Evolutionary conservation across 2,888 invertebrate genomes (phyloP).

Genomic region (Thereva unica): DNA sequence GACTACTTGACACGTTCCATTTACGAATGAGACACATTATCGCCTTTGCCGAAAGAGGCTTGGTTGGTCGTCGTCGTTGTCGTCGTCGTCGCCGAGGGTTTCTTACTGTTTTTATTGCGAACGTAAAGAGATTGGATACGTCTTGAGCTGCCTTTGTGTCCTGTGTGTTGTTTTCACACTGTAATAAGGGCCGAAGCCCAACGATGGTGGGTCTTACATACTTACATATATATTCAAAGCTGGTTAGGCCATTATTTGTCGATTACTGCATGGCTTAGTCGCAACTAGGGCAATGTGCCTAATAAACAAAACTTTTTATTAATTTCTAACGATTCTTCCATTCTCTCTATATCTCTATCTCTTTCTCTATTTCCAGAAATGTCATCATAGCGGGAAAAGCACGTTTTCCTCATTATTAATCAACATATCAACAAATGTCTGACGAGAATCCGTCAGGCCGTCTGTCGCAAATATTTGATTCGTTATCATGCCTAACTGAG

Average conservation of each 20-base stretch:
- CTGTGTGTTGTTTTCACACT: no score
- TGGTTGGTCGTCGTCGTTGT: neutral
- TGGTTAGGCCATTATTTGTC: no score
- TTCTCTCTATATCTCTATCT: no score
- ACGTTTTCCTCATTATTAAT: constrained; percentile 1
- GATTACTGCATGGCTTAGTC: no score
- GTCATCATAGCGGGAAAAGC: constrained; percentile 14
- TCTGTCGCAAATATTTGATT: constrained; percentile 82
- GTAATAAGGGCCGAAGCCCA: no score
- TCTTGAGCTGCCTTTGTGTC: no score
- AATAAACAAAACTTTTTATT: no score
- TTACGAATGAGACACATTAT: constrained; percentile 14
- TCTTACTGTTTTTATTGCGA: neutral
- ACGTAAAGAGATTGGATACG: neutral
- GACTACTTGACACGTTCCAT: constrained; percentile 41
- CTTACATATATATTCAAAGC: no score
- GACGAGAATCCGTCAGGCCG: constrained; percentile 72
- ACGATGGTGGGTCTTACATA: no score
- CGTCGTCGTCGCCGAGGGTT: neutral
- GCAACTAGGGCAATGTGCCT: no score
- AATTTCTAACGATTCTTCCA: neutral
- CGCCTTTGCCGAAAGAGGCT: neutral
- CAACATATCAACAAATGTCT: constrained; percentile 59
- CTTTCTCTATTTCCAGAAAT: constrained; percentile 24
- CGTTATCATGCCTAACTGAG: constrained; percentile 74